These are phyloP conservation scores for Chrysolina haemoptera DNA, from an alignment of 2,888 invertebrate genomes.

Conservation along the genomic window DNA sequence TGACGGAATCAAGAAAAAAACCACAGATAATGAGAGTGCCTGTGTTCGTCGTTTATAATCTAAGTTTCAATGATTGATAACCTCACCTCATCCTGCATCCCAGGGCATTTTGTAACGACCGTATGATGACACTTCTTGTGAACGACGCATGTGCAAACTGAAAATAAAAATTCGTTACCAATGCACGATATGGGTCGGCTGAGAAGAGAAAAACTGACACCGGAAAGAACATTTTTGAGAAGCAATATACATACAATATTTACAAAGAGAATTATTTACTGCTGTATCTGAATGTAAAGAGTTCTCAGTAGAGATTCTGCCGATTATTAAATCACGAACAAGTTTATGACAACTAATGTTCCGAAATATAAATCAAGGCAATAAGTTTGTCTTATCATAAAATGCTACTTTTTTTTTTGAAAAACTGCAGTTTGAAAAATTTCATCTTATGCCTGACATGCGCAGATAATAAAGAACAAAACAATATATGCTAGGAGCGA, in stretches of 20 bases:
- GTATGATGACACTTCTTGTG: constrained; percentile 98
- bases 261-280: constrained; percentile 28
- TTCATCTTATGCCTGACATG: too few relatives aligned
- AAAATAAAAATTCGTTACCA: constrained; percentile 42
- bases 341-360: too few relatives aligned
- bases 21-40: too few relatives aligned
- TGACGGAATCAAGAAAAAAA: too few relatives aligned
- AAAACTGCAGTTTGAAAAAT: too few relatives aligned
- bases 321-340: not conserved
- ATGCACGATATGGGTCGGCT: not conserved
- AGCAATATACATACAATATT: constrained; percentile 33
- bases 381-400: too few relatives aligned
- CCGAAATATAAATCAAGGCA: too few relatives aligned
- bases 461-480: too few relatives aligned
- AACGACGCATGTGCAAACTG: constrained; percentile 99
- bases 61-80: not conserved
- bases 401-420: too few relatives aligned
- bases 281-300: not conserved
- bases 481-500: too few relatives aligned
- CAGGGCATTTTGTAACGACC: constrained; percentile 99
- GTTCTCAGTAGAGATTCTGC: not conserved
- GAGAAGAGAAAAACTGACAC: constrained; percentile 12
- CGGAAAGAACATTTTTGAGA: constrained; percentile 26
- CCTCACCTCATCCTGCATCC: constrained; percentile 90
- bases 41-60: not conserved